phyloP scores from a whole-genome alignment of 2,888 invertebrate genomes.

The Zaprionus bogoriensis region DNA sequence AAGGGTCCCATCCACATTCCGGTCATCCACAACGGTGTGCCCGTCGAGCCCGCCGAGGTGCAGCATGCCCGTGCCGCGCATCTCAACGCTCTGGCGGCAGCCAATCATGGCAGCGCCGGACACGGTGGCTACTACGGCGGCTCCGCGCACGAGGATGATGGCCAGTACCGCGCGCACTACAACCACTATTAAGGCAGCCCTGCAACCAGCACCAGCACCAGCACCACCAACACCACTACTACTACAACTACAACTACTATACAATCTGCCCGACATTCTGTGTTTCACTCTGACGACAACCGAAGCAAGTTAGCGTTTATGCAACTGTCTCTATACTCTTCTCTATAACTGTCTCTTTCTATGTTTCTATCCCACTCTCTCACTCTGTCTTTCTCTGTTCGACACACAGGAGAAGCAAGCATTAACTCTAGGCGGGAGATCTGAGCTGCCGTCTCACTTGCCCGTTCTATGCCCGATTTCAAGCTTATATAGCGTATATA shows the following conservation, averaged over 20 bases:
- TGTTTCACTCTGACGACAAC: conserved; percentile 49
- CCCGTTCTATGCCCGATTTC: conserved; percentile 35
- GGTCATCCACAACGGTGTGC: conserved; percentile 83
- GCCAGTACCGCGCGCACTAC: conserved; percentile 74
- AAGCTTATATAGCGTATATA: no score
- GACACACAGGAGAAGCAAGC: conserved; percentile 24
- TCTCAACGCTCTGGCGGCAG: conserved; percentile 81
- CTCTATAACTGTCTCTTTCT: neutral
- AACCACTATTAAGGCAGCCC: conserved; percentile 63
- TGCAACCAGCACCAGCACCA: conserved; percentile 16
- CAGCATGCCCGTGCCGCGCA: conserved; percentile 83
- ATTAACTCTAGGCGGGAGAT: conserved; percentile 55
- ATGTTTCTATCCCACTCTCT: conserved; percentile 12
- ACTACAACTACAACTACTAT: conserved; percentile 14
- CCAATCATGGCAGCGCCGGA: conserved; percentile 67
- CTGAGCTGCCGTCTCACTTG: conserved; percentile 53
- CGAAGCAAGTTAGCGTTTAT: conserved; percentile 53
- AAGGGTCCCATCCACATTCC: conserved; percentile 83
- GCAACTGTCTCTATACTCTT: conserved; percentile 1
- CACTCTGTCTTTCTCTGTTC: conserved; percentile 16
- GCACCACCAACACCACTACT: conserved; percentile 17
- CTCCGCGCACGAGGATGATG: conserved; percentile 75
- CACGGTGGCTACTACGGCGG: conserved; percentile 70
- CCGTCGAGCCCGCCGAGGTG: conserved; percentile 84
- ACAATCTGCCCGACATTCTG: conserved; percentile 36